Conservation (phyloP, 2,888 invertebrate genomes). For the Phlogophora meticulosa region DNA sequence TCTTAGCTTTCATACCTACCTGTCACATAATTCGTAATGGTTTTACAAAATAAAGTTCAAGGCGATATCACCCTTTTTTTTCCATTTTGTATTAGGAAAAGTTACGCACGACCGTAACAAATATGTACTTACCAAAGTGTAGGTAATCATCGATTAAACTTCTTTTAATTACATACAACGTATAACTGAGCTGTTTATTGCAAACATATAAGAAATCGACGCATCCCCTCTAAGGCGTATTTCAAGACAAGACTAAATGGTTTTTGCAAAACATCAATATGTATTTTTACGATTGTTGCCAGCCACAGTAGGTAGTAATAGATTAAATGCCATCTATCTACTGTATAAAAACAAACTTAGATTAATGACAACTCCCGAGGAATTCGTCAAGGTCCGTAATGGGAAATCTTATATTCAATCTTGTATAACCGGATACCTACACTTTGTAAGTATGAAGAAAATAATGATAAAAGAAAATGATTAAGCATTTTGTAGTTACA, state of each 20-base stretch:
- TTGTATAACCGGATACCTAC: constrained; percentile 7
- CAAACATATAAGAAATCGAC: no score
- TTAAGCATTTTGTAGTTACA: not conserved
- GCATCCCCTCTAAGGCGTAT: not conserved
- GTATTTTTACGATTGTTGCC: constrained; percentile 33
- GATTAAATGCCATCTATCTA: constrained; percentile 14
- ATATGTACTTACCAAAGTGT: no score
- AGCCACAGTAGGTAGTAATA: constrained; percentile 10
- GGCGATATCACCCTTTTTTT: not conserved
- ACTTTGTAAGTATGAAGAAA: not conserved
- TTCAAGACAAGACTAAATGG: constrained; percentile 32
- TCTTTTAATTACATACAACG: no score
- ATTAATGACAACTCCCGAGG: constrained; percentile 27
- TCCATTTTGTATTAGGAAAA: no score
- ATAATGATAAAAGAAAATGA: not conserved
- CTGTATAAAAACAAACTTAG: constrained; percentile 30
- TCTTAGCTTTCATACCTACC: constrained; percentile 47
- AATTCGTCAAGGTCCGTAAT: constrained; percentile 14
- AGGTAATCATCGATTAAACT: no score
- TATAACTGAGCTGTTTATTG: no score
- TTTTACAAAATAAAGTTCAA: constrained; percentile 34
- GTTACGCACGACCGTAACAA: no score
- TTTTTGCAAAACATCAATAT: constrained; percentile 54
- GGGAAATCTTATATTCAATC: constrained; percentile 18
- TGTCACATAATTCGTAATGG: constrained; percentile 55